Conservation (phyloP, 2,113 vertebrate genomes). For the Microtus richardsoni region DNA sequence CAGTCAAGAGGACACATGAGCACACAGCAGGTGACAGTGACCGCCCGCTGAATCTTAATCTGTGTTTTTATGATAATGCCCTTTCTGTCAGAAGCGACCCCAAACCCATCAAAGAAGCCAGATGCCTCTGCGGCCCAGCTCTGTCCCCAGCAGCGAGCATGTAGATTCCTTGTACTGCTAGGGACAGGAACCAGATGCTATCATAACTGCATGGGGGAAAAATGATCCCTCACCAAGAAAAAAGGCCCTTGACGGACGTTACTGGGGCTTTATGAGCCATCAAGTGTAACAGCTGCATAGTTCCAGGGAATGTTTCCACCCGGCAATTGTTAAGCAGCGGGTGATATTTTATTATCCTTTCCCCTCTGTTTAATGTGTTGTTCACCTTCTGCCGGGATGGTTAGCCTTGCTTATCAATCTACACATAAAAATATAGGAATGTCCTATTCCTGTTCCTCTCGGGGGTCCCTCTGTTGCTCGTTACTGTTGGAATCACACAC, state of each 20-base stretch:
- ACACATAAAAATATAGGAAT: conserved; percentile 72
- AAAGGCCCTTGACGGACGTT: conserved; percentile 81
- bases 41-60: not conserved
- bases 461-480: not conserved
- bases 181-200: conserved; percentile 85
- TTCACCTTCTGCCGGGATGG: conserved; percentile 76
- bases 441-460: not conserved
- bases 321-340: conserved; percentile 71
- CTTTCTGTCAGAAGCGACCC: conserved; percentile 50
- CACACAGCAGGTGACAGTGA: not conserved
- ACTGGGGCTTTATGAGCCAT: conserved; percentile 82
- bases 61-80: conserved; percentile 65
- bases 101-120: conserved; percentile 62
- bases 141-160: conserved; percentile 62
- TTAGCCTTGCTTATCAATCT: conserved; percentile 72
- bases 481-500: not conserved
- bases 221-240: conserved; percentile 76
- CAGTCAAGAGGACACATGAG: not conserved
- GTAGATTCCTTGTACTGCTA: conserved; percentile 74
- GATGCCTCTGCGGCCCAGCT: conserved; percentile 62
- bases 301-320: conserved; percentile 62
- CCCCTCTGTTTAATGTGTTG: conserved; percentile 63
- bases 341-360: conserved; percentile 70
- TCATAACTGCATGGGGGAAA: conserved; percentile 73
- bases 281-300: conserved; percentile 77